Evolutionary conservation across 64 coral and sea anemone species (phyloP).

Genomic region (Montipora foliosa): DNA sequence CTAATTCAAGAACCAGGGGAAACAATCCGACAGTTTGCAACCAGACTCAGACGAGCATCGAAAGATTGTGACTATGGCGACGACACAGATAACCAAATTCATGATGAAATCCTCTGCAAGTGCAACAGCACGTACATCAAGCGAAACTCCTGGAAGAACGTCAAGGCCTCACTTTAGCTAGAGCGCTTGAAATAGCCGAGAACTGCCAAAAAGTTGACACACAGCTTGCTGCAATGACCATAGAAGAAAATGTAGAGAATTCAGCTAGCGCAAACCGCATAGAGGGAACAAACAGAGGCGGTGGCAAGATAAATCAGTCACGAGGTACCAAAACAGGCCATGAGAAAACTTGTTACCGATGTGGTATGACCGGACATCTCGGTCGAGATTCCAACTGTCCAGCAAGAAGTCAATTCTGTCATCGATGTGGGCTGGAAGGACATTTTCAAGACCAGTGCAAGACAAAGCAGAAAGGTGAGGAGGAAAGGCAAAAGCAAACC

Average conservation of each 20-base stretch:
- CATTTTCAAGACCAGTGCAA: not conserved
- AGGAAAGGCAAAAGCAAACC: not conserved
- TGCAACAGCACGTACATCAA: constrained; percentile 17
- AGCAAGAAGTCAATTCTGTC: constrained; percentile 9
- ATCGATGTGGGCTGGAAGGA: not conserved
- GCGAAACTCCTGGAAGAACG: constrained; percentile 62
- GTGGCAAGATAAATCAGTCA: not conserved
- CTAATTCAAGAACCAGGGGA: constrained; percentile 4
- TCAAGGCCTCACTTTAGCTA: not conserved
- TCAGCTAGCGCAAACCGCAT: constrained; percentile 20
- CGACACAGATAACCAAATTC: constrained; percentile 56
- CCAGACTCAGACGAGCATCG: constrained; percentile 21
- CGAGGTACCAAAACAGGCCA: not conserved
- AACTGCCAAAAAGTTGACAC: constrained; percentile 27
- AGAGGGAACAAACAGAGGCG: not conserved
- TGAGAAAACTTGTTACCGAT: constrained; percentile 28
- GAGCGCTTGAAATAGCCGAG: not conserved
- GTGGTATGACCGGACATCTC: constrained; percentile 8
- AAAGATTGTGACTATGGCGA: constrained; percentile 66
- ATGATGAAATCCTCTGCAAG: constrained; percentile 51
- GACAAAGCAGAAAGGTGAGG: constrained; percentile 6
- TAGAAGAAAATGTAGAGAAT: not conserved
- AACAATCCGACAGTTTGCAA: constrained; percentile 52
- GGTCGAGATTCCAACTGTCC: constrained; percentile 18
- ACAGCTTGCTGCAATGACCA: constrained; percentile 36